These are phyloP conservation scores for Furcifer pardalis DNA, from an alignment of 2,797 vertebrate species.

Conservation along the genomic window DNA sequence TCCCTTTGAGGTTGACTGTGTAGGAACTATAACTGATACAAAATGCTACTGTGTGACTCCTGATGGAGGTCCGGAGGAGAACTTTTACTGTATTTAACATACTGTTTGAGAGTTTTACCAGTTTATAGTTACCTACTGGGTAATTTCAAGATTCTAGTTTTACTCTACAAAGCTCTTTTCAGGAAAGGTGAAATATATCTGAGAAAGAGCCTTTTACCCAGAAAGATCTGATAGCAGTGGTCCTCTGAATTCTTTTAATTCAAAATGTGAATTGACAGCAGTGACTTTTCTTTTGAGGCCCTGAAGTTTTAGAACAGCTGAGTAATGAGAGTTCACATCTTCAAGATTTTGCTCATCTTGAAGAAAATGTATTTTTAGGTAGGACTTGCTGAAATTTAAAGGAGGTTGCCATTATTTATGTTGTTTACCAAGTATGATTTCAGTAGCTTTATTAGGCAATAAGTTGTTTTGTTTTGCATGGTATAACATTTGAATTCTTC, in stretches of 20 bases:
- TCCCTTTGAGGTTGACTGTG: neutral
- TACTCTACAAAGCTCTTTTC: neutral
- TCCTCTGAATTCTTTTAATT: neutral
- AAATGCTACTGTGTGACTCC: neutral
- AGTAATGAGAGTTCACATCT: neutral
- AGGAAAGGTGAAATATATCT: neutral
- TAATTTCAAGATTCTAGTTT: neutral
- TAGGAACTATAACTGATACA: neutral
- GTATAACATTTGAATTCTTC: neutral
- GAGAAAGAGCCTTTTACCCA: neutral
- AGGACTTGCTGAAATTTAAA: neutral
- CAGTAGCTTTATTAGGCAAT: neutral
- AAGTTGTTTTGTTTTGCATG: neutral
- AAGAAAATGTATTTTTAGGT: neutral
- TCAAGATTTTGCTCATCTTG: neutral
- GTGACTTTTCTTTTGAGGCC: neutral
- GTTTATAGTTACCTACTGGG: neutral
- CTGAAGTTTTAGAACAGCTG: neutral
- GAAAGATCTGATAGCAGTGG: neutral
- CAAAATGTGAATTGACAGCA: neutral
- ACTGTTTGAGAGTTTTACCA: neutral
- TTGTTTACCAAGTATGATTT: neutral
- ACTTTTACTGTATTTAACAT: neutral
- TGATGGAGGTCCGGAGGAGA: neutral
- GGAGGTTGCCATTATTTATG: neutral